Percentiles rank a stretch among this genome's conserved stretches.
Evolutionary conservation across 2,113 vertebrate genomes (phyloP).

Genomic region (Myotis yumanensis): DNA sequence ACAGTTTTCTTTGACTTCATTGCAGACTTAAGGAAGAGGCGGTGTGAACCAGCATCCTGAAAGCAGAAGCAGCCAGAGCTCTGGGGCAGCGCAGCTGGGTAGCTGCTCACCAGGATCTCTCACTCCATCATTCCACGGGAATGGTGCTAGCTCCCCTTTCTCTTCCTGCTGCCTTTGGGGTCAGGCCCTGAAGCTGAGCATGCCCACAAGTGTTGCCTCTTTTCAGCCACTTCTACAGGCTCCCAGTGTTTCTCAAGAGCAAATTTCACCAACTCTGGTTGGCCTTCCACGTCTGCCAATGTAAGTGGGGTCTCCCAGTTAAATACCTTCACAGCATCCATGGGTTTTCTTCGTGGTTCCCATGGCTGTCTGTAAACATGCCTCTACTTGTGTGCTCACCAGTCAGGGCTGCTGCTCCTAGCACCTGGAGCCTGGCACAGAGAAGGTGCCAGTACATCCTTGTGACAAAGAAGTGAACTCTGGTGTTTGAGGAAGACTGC

Average conservation of each 20-base stretch:
- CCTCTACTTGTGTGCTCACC: not conserved
- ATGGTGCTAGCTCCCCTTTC: rapidly evolving
- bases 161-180: not conserved
- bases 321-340: rapidly evolving
- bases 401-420: not conserved
- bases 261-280: not conserved
- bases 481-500: not conserved
- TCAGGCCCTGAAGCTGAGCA: not conserved
- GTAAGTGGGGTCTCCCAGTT: not conserved
- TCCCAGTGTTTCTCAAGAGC: not conserved
- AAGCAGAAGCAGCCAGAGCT: not conserved
- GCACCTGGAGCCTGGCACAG: not conserved
- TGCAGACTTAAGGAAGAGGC: not conserved
- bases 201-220: not conserved
- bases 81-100: too few relatives aligned
- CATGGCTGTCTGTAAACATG: not conserved
- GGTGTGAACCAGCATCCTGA: not conserved
- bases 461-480: not conserved
- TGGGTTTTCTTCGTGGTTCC: not conserved
- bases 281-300: not conserved
- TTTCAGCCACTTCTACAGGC: not conserved
- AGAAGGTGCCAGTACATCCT: not conserved
- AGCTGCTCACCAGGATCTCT: not conserved
- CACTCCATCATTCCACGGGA: not conserved
- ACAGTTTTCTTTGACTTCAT: not conserved